Base-by-base conservation (phyloP, 2,888 invertebrate species). In the Agrotis clavis region DNA sequence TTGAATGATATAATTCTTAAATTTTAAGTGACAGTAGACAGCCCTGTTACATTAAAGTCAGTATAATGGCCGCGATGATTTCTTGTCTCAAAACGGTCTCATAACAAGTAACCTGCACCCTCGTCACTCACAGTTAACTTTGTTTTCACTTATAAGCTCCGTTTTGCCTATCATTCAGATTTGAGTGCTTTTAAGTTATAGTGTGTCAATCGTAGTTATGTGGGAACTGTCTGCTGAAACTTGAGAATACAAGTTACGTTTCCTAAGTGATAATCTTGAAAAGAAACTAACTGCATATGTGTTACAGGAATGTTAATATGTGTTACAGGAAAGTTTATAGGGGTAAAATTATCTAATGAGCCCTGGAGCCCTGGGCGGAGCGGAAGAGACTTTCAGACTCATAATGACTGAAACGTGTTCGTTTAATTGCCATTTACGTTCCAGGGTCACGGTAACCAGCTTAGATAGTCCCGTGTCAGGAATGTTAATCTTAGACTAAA, bases 11-110 rank as follows among this genome's bases (percentile, higher is more conserved):
- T 57, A 53, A 62, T 41, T 19, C 2, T 6, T 21, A 56, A 61
- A 67, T 45, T 41, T 41, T 4, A 67, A 67, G 4, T 25, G 64
- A 57, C 35, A 56, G 19, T 30, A 19, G 88, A n/a, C 90, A 94
- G 51, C 94, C 94, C 93, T 94, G 73, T 65, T 68, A 67, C 74
- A 79, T 84, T 86, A 84, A 87, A 84, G 81, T 82, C 86, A 69
- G 84, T 86, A 88, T 93, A 93, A 94, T 93, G 86, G 89, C 84
- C 86, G 91, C 91, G 93, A 94, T 94, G 94, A 95, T 94, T 93
- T 94, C 93, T 92, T 91, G 91, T 90, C 93, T 92, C 89, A 90
- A 91, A 92, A 89, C 91, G 89, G 87, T 90, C 90, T 92, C 93
- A 94, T 92, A 92, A 93, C 91, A 90, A 89, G 88, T 86, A 90